Percentiles rank a stretch among this genome's conserved stretches.
Conservation (phyloP, 1,140 invertebrate genomes). For the Lasioglossum baleicum region DNA sequence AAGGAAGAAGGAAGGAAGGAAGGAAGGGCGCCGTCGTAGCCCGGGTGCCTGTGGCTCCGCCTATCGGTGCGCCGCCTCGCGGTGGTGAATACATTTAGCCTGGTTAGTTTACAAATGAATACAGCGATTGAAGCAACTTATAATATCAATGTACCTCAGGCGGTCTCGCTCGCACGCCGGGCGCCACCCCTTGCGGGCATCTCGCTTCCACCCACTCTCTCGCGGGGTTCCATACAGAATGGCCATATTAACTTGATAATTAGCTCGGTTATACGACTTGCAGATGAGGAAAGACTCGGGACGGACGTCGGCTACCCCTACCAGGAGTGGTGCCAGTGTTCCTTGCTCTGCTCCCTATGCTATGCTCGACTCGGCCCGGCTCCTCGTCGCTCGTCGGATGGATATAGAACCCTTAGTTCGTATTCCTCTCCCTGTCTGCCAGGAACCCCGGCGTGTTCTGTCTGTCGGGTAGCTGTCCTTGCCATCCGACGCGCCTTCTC, state of each 20-base stretch:
- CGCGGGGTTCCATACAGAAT: conserved; percentile 83
- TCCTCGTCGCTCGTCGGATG: conserved; percentile 81
- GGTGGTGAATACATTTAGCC: conserved; percentile 81
- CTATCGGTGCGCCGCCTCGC: conserved; percentile 78
- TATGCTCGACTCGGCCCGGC: conserved; percentile 79
- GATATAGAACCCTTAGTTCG: conserved; percentile 80
- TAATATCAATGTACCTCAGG: conserved; percentile 85
- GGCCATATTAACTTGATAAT: conserved; percentile 94
- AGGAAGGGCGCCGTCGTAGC: conserved; percentile 78
- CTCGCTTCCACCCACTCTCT: conserved; percentile 70
- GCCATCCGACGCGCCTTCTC: conserved; percentile 36
- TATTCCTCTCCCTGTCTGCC: conserved; percentile 79
- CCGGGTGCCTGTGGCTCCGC: conserved; percentile 76
- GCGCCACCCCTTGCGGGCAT: conserved; percentile 64
- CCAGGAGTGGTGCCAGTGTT: conserved; percentile 79
- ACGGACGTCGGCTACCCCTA: conserved; percentile 81
- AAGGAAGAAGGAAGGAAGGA: conserved; percentile 74
- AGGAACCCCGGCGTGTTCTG: conserved; percentile 72
- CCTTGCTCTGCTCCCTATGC: conserved; percentile 83
- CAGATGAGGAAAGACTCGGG: conserved; percentile 89
- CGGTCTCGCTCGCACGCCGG: conserved; percentile 77
- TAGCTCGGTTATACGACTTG: conserved; percentile 93
- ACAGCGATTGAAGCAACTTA: conserved; percentile 87
- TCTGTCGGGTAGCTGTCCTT: conserved; percentile 47
- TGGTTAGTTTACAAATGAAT: conserved; percentile 87